phyloP scores from a whole-genome alignment of 2,113 vertebrate genomes.

The Pyrgilauda ruficollis region DNA sequence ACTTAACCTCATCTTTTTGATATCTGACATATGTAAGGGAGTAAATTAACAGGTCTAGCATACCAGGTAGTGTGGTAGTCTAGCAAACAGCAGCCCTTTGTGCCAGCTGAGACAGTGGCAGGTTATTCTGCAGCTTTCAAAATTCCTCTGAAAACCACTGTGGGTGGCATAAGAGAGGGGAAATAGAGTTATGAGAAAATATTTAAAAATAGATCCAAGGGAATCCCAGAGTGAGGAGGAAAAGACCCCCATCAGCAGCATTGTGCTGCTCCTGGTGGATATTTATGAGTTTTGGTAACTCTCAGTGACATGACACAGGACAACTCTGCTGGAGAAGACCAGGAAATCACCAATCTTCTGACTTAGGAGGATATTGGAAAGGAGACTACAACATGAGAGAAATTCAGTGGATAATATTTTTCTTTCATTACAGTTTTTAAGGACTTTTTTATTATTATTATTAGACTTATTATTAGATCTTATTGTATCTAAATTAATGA shows the following conservation, averaged over 20 bases:
- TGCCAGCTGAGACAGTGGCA: neutral
- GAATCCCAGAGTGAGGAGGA: neutral
- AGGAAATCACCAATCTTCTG: accelerated
- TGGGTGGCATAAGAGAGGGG: neutral
- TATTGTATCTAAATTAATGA: neutral
- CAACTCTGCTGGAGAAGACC: neutral
- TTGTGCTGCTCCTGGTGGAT: neutral
- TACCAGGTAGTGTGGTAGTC: neutral
- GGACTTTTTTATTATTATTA: neutral
- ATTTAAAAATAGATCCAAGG: neutral
- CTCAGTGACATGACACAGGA: neutral
- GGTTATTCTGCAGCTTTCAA: neutral
- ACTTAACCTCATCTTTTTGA: neutral
- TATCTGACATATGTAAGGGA: neutral
- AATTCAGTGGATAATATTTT: neutral
- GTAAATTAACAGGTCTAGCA: neutral
- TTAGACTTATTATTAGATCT: neutral
- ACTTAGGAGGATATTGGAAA: neutral
- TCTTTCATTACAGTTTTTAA: neutral
- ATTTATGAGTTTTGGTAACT: neutral
- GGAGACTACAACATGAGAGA: neutral
- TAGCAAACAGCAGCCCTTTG: neutral
- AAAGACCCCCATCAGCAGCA: neutral
- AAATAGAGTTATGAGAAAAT: neutral
- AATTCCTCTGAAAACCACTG: neutral